Percentiles rank a stretch among this genome's conserved stretches.
Conservation (phyloP, 2,113 vertebrate species). For the Misgurnus mizolepis region DNA sequence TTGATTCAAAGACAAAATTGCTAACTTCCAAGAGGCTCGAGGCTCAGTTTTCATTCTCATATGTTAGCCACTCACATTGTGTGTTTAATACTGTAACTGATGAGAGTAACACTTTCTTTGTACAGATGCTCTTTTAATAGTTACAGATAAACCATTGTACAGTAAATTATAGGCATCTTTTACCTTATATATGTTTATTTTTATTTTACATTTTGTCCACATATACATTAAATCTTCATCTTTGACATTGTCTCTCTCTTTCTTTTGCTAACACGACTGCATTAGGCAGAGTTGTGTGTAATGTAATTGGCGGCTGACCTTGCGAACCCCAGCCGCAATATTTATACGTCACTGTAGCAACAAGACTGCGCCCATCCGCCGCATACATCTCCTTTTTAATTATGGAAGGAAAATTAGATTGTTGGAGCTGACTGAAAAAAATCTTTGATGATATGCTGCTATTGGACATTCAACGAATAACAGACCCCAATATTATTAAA, state of each 20-base stretch:
- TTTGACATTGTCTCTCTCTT: neutral
- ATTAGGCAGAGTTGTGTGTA: constrained; percentile 2
- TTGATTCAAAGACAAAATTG: constrained; percentile 16
- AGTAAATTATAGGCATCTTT: neutral
- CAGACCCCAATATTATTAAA: constrained; percentile 11
- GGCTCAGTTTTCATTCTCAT: constrained; percentile 13
- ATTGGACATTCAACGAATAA: constrained; percentile 20
- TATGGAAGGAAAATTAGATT: constrained; percentile 42
- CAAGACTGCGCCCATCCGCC: constrained; percentile 34
- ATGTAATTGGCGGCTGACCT: constrained; percentile 38
- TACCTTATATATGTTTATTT: neutral
- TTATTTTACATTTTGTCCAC: neutral
- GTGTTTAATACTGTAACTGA: constrained; percentile 1
- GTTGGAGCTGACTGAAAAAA: constrained; percentile 13
- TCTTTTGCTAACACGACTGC: neutral
- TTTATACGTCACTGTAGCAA: constrained; percentile 39
- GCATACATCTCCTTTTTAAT: constrained; percentile 39
- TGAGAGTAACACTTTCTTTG: constrained; percentile 23
- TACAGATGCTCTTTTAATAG: neutral
- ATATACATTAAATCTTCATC: neutral
- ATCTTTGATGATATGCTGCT: neutral
- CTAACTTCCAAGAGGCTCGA: constrained; percentile 25
- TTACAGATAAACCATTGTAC: neutral
- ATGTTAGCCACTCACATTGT: neutral
- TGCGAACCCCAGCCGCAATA: constrained; percentile 4